Base-by-base conservation (phyloP, 2,888 invertebrate genomes). In the Ischnura elegans region DNA sequence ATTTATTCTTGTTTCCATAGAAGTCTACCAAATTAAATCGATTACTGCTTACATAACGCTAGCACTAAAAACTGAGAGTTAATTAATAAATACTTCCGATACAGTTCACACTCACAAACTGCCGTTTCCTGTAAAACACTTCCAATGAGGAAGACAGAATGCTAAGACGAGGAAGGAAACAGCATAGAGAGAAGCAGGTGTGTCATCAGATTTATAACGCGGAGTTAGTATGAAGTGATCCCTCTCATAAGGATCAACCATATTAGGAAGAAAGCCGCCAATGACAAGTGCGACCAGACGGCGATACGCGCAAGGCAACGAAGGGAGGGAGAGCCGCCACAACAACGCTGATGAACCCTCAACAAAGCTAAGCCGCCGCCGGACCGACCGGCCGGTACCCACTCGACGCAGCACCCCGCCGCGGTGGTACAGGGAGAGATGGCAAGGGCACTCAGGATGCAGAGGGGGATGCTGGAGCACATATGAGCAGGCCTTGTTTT, bases 401-500 rank as follows among this genome's bases (percentile, higher is more conserved):
- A 13, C n/a, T n/a, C n/a, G n/a, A n/a, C n/a, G n/a, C n/a, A 36
- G 36, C 76, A 76, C 10, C 5, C 13, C 76, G 36, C 8, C 76
- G 16, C 8, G 76, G 2, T 29, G 76, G 16, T 29, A 10, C 0
- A 36, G 29, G 76, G 19, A 51, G 51, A 51, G 4, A 2, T 51
- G 51, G 51, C 16, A 51, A 19, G 16, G 3, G 51, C 10, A 51
- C 51, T 51, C 51, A 10, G 76, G 36, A n/a, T n/a, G n/a, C n/a
- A n/a, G n/a, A 36, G 76, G 25, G 25, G 76, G 76, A 76, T 76
- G 76, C 76, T 36, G 36, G 13, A 36, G 25, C 76, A 21, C 29
- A 76, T 36, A 76, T 76, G 36, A 76, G 36, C 76, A 36, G 76
- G 76, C 29, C 76, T 76, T 76, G 76, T 76, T 76, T 76, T 76